A percentile compares a stretch with the other conserved stretches of the same genome.
These are phyloP conservation scores for Gymnodraco acuticeps DNA, from an alignment of 2,797 vertebrate genomes.

Conservation along the genomic window DNA sequence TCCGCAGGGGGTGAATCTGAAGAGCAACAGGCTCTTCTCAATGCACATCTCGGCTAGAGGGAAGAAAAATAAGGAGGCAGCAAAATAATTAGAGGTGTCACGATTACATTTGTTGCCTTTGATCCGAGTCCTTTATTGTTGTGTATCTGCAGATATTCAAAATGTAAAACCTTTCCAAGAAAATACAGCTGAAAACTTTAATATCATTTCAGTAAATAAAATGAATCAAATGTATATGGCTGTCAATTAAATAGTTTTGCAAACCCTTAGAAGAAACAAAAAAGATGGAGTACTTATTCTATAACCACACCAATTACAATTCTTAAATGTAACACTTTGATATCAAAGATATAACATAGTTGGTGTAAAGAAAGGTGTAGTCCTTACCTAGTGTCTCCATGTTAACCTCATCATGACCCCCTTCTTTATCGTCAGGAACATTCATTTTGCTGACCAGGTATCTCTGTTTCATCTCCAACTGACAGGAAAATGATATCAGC, in stretches of 20 bases:
- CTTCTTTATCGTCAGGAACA: slow-evolving; percentile 85
- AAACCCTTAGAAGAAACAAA: too few species aligned
- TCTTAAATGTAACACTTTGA: too few species aligned
- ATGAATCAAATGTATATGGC: too few species aligned
- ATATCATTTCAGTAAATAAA: too few species aligned
- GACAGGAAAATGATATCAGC: slow-evolving; percentile 13
- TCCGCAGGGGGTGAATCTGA: slow-evolving; percentile 87
- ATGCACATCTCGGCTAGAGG: slow-evolving; percentile 91
- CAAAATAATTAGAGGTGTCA: neutral
- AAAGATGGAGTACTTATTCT: too few species aligned
- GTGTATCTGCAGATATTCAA: too few species aligned
- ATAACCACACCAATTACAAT: too few species aligned
- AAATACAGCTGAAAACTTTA: too few species aligned
- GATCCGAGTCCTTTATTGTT: too few species aligned
- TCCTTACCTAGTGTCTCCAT: slow-evolving; percentile 92
- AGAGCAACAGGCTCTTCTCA: slow-evolving; percentile 92
- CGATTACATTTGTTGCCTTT: too few species aligned
- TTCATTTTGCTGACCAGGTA: slow-evolving; percentile 89
- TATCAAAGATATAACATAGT: neutral
- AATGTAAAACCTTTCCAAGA: too few species aligned
- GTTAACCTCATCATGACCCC: slow-evolving; percentile 85
- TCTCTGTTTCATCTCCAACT: slow-evolving; percentile 99
- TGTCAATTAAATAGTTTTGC: too few species aligned
- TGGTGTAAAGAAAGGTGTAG: neutral
- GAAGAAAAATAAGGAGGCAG: slow-evolving; percentile 19